Conservation (phyloP, 1,140 invertebrate genomes). For the Elysia chlorotica region DNA sequence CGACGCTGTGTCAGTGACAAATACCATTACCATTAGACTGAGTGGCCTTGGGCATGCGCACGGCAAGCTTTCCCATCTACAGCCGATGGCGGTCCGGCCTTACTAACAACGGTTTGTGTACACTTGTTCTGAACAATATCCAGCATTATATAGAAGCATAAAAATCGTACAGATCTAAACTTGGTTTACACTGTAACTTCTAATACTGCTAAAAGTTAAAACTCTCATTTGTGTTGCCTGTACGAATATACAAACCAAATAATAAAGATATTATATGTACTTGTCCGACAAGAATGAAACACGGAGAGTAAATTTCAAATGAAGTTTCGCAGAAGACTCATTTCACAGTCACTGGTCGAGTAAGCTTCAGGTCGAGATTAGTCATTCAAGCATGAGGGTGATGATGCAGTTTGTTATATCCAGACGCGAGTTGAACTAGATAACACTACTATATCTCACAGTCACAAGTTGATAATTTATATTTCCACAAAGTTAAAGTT, state of each 20-base stretch:
- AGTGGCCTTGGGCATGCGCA: not conserved
- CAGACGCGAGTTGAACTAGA: too few species aligned
- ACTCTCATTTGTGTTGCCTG: too few species aligned
- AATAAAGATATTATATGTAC: too few species aligned
- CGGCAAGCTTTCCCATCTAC: not conserved
- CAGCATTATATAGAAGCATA: not conserved
- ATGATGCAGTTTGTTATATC: too few species aligned
- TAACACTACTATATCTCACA: not conserved
- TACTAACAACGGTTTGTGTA: not conserved
- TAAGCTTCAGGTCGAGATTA: too few species aligned
- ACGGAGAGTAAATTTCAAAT: too few species aligned
- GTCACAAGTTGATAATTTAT: not conserved
- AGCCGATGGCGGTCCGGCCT: not conserved
- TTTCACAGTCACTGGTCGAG: too few species aligned
- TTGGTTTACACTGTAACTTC: too few species aligned
- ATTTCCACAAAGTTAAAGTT: not conserved
- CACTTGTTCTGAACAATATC: not conserved
- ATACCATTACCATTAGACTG: conserved; percentile 7
- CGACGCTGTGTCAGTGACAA: not conserved
- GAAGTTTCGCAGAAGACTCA: too few species aligned
- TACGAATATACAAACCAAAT: too few species aligned
- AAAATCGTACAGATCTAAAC: not conserved
- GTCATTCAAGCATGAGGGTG: too few species aligned
- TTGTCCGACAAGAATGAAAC: too few species aligned
- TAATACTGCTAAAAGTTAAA: not conserved